phyloP scores from a whole-genome alignment of 1,140 invertebrate genomes.

The Macrosteles quadrilineatus region DNA sequence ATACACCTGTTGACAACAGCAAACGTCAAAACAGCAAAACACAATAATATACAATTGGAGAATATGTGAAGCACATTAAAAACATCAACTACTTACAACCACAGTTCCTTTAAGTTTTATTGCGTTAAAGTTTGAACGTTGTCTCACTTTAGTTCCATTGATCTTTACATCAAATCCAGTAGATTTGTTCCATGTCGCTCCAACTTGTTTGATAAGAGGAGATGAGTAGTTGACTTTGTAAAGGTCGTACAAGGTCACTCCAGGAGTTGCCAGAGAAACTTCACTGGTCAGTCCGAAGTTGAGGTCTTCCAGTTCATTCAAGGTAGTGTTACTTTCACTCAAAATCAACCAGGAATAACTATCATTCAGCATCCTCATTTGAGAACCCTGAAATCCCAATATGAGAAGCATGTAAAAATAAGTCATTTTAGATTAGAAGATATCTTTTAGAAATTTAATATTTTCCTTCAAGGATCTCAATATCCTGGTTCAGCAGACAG shows the following conservation, averaged over 20 bases:
- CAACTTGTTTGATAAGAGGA: not conserved
- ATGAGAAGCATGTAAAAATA: not conserved
- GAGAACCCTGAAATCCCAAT: not conserved
- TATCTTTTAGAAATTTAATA: not conserved
- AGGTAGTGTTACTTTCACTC: not conserved
- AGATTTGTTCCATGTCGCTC: slow-evolving; percentile 6
- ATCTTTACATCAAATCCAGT: not conserved
- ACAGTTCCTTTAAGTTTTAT: slow-evolving; percentile 11
- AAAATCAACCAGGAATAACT: slow-evolving; percentile 14
- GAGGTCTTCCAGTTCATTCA: not conserved
- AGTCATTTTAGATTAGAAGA: not conserved
- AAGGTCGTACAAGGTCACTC: not conserved
- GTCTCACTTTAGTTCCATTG: not conserved
- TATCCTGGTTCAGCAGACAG: too few relatives aligned
- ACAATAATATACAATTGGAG: too few relatives aligned
- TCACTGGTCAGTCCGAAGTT: slow-evolving; percentile 21
- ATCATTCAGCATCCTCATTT: slow-evolving; percentile 11
- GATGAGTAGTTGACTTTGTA: slow-evolving; percentile 25
- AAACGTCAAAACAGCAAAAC: too few relatives aligned
- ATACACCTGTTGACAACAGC: too few relatives aligned
- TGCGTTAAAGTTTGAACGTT: not conserved
- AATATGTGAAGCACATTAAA: too few relatives aligned
- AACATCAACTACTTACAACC: slow-evolving; percentile 23
- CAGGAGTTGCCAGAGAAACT: not conserved
- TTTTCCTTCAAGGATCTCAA: not conserved